Percentiles rank a stretch among this genome's conserved stretches.
phyloP scores from a whole-genome alignment of 92 coral and sea anemone genomes.

The Porites evermanni region DNA sequence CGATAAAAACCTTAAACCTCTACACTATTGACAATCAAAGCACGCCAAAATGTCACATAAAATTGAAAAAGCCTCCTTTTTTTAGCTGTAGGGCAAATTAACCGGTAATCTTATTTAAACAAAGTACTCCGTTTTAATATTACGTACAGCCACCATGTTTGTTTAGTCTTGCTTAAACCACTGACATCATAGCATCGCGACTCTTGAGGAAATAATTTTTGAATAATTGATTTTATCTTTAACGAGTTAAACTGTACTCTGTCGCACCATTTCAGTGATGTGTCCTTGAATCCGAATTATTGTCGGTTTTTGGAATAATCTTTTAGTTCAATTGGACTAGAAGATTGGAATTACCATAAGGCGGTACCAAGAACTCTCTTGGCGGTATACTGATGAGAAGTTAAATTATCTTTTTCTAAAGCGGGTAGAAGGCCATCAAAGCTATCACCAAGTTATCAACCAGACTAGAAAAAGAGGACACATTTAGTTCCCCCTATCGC shows the following conservation, averaged over 20 bases:
- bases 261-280: neutral
- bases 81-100: neutral
- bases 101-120: conserved; percentile 11
- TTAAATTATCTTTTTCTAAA: too few relatives aligned
- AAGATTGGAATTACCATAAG: neutral
- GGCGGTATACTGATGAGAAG: too few relatives aligned
- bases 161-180: conserved; percentile 18
- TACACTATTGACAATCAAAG: too few relatives aligned
- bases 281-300: neutral
- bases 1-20: too few relatives aligned
- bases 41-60: neutral
- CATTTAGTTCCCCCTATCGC: neutral
- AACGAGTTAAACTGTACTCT: neutral
- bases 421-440: neutral
- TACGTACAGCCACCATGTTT: conserved; percentile 29
- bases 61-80: neutral
- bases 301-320: neutral
- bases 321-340: neutral
- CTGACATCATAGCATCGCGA: neutral
- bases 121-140: conserved; percentile 8
- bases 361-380: neutral
- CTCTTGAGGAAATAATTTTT: neutral
- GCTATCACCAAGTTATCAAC: neutral
- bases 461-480: neutral
- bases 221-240: neutral